A percentile compares a stretch with the other conserved stretches of the same genome.
Conservation (phyloP, 2,888 invertebrate species). For the Timandra comae region DNA sequence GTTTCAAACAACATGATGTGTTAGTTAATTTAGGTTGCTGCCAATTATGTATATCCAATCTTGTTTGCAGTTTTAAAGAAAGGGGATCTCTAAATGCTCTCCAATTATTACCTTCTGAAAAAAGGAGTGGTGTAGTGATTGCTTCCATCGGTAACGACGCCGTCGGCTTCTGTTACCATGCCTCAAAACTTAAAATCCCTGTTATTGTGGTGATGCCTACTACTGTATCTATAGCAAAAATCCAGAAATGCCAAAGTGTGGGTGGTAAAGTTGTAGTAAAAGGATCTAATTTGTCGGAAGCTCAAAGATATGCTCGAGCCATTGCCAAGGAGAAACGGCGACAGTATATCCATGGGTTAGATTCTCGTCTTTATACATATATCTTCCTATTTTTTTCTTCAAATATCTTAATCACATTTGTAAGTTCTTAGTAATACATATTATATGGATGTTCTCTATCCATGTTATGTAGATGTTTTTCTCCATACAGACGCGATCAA, state of each 20-base stretch:
- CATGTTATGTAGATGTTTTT: not conserved
- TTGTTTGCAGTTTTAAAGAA: constrained; percentile 87
- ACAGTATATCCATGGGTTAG: constrained; percentile 91
- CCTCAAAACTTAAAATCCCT: constrained; percentile 79
- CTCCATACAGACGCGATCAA: constrained; percentile 86
- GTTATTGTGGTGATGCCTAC: constrained; percentile 92
- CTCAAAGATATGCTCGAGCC: constrained; percentile 84
- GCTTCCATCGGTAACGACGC: constrained; percentile 96
- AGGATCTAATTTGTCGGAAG: constrained; percentile 86
- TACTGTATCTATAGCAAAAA: constrained; percentile 92
- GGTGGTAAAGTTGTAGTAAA: constrained; percentile 87
- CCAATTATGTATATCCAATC: no score
- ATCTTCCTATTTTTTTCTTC: no score
- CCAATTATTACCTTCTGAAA: constrained; percentile 81
- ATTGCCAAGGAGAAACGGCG: constrained; percentile 82
- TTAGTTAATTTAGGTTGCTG: no score
- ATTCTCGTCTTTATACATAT: no score
- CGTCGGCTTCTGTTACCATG: constrained; percentile 83
- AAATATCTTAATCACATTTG: no score
- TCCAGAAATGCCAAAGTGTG: constrained; percentile 85
- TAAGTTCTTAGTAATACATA: no score
- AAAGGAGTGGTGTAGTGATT: constrained; percentile 86
- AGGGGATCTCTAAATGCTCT: constrained; percentile 92
- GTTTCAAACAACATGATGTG: no score
- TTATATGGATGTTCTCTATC: not conserved